Base-by-base conservation (phyloP, 2,888 invertebrate genomes). In the Physocephala rufipes region DNA sequence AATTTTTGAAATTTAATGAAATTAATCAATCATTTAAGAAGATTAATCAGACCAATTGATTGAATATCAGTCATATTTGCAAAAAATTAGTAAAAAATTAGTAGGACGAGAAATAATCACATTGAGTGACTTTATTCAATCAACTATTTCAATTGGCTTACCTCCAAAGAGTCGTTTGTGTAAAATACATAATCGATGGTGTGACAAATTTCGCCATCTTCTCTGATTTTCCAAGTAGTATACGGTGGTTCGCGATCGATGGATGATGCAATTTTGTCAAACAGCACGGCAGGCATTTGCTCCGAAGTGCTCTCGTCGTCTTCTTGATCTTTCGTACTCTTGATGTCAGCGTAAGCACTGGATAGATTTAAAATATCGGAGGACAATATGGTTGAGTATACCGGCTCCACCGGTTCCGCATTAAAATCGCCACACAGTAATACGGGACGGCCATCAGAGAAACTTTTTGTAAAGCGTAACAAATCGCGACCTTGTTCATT, bases 101-200 rank as follows among this genome's bases (percentile, higher is more conserved):
- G 5, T 2, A 16, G 26, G n/a, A 64, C 13, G 15, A 45, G 9
- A 16, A 24, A 47, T 26, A 36, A 36, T 36, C 36, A 36, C 36
- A 9, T 7, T 36, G 36, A 36, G 9, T 36, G 4, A 49, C 16
- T 47, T 47, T 49, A 26, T 1, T 24, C 19, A 4, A 47, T 45
- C 1, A 7, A 13, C 45, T 7, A 2, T 2, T 47, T 45, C 36
- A 36, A 36, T 1, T 28, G 12, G 16, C 28, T 53, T 1, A 92
- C 89, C 76, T 88, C 87, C 51, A 92, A 85, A 47, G 87, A 85
- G 71, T 89, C 86, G 73, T 87, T 87, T 4, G 89, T 88, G 82
- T 90, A 91, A 84, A 92, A 92, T 9, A 92, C 88, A 83, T 93
- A 93, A 83, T 93, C 93, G 71, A 93, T 91, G 4, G 92, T 92